Evolutionary conservation across 2,113 vertebrate species (phyloP).

Genomic region (Blennius ocellaris): DNA sequence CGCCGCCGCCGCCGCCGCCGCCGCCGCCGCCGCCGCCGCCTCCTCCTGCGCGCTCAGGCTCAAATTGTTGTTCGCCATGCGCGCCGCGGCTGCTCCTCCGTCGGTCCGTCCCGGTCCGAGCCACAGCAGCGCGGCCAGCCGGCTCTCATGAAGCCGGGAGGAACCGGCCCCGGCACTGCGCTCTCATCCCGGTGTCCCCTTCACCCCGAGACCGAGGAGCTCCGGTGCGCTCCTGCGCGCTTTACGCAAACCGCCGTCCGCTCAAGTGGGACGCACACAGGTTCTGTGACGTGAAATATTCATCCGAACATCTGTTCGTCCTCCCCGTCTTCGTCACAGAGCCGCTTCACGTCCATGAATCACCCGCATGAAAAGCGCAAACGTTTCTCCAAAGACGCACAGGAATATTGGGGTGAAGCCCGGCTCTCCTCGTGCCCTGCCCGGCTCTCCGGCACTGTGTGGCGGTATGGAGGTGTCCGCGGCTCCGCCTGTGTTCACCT

Average conservation of each 20-base stretch:
- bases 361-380: no score
- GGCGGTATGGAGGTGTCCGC: neutral
- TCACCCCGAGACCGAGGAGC: neutral
- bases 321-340: no score
- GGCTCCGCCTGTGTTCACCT: conserved; percentile 23
- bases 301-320: no score
- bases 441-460: no score
- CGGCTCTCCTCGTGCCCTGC: no score
- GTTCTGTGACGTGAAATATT: neutral
- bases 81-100: conserved; percentile 47
- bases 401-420: no score
- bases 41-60: conserved; percentile 53
- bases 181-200: conserved; percentile 15
- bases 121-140: conserved; percentile 46
- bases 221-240: conserved; percentile 31
- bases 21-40: conserved; percentile 22
- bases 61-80: conserved; percentile 79
- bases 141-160: conserved; percentile 61
- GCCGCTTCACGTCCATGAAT: no score
- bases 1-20: conserved; percentile 43
- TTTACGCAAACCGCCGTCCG: conserved; percentile 31
- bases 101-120: conserved; percentile 43
- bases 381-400: neutral
- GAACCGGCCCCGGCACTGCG: conserved; percentile 5
- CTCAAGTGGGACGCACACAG: conserved; percentile 17